Conservation (phyloP, 2,888 invertebrate genomes). For the Galerucella nymphaeae region DNA sequence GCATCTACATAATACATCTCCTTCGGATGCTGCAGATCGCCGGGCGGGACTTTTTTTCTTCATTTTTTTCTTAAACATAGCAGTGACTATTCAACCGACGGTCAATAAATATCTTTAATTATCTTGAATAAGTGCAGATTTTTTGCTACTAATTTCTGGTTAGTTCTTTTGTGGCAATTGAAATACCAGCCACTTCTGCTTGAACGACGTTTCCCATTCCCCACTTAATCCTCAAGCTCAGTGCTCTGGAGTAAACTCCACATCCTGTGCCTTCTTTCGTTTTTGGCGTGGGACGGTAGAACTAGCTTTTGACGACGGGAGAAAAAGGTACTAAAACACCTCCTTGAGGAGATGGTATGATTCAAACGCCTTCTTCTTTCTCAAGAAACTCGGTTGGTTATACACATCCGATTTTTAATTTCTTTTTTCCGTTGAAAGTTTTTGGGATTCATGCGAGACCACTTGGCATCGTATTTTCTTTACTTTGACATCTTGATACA, state of each 20-base stretch:
- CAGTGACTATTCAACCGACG: background rate
- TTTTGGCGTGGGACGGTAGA: no score
- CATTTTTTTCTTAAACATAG: slow-evolving; percentile 42
- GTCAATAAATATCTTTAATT: background rate
- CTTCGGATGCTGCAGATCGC: slow-evolving; percentile 55
- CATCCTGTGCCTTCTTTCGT: no score
- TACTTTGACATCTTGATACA: slow-evolving; percentile 61
- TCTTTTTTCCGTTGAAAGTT: slow-evolving; percentile 27
- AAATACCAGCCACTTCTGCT: no score
- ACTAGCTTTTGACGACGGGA: no score
- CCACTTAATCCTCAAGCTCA: no score
- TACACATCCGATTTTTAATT: slow-evolving; percentile 8
- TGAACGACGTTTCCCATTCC: no score
- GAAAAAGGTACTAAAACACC: no score
- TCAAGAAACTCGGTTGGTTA: slow-evolving; percentile 23
- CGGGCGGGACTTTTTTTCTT: slow-evolving; percentile 53
- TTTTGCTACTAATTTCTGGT: no score
- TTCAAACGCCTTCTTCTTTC: no score
- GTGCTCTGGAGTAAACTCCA: no score
- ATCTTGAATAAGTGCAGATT: background rate
- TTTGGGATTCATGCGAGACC: slow-evolving; percentile 48
- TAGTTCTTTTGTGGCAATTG: no score
- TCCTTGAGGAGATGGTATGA: no score
- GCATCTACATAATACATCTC: slow-evolving; percentile 63
- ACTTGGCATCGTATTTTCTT: slow-evolving; percentile 57